Evolutionary conservation across 2,113 vertebrate species (phyloP).

Genomic region (Pteruthius melanotis): DNA sequence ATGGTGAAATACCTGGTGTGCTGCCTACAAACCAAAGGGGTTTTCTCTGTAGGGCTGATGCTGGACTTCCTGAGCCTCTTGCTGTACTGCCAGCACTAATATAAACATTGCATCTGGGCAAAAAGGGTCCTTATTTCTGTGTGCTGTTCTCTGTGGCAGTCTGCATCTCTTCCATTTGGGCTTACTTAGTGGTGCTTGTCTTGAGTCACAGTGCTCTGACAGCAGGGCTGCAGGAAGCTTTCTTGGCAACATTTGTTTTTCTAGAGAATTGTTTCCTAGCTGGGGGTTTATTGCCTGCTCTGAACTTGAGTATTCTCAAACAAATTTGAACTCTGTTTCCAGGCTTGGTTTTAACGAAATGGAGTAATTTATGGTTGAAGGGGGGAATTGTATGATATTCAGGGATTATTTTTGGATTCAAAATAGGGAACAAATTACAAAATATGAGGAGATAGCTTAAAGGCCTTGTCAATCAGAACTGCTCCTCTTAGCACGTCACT

Average conservation of each 20-base stretch:
- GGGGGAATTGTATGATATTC: not conserved
- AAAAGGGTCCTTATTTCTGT: not conserved
- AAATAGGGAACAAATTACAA: not conserved
- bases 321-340: not conserved
- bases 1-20: not conserved
- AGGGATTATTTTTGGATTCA: not conserved
- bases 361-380: not conserved
- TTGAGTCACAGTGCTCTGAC: not conserved
- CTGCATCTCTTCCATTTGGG: not conserved
- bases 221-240: not conserved
- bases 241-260: not conserved
- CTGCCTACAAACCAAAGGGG: not conserved
- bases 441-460: not conserved
- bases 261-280: not conserved
- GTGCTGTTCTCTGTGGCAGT: not conserved
- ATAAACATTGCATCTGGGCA: not conserved
- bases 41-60: not conserved
- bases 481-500: not conserved
- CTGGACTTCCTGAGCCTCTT: not conserved
- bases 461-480: not conserved
- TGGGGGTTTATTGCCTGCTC: not conserved
- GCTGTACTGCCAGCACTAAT: not conserved
- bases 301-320: not conserved
- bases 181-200: not conserved
- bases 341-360: not conserved